A percentile compares a stretch with the other conserved stretches of the same genome.
These are phyloP conservation scores for Desmodus rotundus DNA, from an alignment of 2,113 vertebrate species.

Conservation along the genomic window DNA sequence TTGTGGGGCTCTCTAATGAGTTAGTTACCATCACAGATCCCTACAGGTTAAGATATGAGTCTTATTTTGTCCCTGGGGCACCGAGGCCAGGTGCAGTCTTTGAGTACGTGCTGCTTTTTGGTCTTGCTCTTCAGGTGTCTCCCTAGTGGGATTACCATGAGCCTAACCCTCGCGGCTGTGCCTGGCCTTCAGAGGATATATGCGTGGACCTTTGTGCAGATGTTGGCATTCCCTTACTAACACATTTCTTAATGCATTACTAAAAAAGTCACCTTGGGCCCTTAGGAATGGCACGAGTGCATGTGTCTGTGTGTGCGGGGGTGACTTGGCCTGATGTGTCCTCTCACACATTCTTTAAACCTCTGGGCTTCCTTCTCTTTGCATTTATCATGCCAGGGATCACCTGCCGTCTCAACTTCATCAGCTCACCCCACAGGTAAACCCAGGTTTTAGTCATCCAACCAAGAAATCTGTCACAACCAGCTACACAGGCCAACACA, in stretches of 20 bases:
- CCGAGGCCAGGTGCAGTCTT: neutral
- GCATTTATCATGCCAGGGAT: neutral
- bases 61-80: neutral
- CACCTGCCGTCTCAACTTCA: neutral
- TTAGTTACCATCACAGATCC: neutral
- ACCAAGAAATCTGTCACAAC: neutral
- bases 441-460: neutral
- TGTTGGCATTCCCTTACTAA: neutral
- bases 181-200: neutral
- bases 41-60: neutral
- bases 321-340: neutral
- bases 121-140: neutral
- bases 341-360: neutral
- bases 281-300: neutral
- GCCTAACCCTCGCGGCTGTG: neutral
- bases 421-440: neutral
- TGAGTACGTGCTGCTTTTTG: neutral
- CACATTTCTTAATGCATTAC: neutral
- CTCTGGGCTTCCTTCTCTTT: neutral
- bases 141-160: neutral
- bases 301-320: neutral
- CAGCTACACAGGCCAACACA: neutral
- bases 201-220: neutral
- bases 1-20: neutral
- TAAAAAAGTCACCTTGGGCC: rapidly evolving